These are phyloP conservation scores for Drosophila sordidula DNA, from an alignment of 2,888 invertebrate genomes.

Conservation along the genomic window DNA sequence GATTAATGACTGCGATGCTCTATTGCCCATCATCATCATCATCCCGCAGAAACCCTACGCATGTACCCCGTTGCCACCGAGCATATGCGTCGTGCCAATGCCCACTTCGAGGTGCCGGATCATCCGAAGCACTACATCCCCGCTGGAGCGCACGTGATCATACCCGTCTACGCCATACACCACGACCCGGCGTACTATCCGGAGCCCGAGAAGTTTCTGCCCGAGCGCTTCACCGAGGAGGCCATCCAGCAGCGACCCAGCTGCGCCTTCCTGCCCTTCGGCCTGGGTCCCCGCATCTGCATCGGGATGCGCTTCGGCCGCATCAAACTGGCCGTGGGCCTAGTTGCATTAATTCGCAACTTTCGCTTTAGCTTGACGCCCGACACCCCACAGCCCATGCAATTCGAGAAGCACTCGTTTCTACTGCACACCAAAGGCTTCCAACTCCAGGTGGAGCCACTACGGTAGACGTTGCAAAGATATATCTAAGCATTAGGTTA, in stretches of 20 bases:
- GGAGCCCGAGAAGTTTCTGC: constrained; percentile 87
- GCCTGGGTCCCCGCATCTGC: constrained; percentile 81
- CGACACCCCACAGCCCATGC: constrained; percentile 55
- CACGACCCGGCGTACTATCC: constrained; percentile 87
- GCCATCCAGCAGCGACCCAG: constrained; percentile 84
- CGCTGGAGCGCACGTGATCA: constrained; percentile 76
- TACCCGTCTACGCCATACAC: constrained; percentile 87
- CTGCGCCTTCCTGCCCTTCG: constrained; percentile 81
- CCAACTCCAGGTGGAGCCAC: constrained; percentile 48
- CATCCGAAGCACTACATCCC: constrained; percentile 43
- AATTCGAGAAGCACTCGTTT: constrained; percentile 46
- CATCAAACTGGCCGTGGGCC: constrained; percentile 70
- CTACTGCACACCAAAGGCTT: constrained; percentile 56
- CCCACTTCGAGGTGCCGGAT: constrained; percentile 59
- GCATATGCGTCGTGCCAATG: constrained; percentile 76
- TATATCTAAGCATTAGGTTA: not conserved
- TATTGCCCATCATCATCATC: not conserved
- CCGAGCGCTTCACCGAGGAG: constrained; percentile 87
- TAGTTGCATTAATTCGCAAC: constrained; percentile 56
- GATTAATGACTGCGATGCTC: not conserved
- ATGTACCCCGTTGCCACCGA: constrained; percentile 86
- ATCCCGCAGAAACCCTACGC: constrained; percentile 85
- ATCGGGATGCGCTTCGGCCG: constrained; percentile 80
- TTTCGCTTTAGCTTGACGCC: constrained; percentile 54
- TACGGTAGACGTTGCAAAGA: not conserved